phyloP scores from a whole-genome alignment of 1,140 invertebrate genomes.

The Caenorhabditis briggsae region DNA sequence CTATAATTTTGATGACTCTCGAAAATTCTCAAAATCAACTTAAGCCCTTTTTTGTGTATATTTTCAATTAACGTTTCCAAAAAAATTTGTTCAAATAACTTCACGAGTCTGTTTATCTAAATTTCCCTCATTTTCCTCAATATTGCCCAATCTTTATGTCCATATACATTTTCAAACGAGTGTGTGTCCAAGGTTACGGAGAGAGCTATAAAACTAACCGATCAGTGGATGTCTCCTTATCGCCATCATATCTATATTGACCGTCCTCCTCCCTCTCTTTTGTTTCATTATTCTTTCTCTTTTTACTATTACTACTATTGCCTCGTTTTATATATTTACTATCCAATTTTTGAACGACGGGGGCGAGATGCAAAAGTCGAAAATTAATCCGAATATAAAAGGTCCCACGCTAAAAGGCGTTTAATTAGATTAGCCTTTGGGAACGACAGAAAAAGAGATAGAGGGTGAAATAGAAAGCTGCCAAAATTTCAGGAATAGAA shows the following conservation, averaged over 20 bases:
- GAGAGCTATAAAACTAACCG: slow-evolving; percentile 53
- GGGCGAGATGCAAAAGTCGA: background rate
- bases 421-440: slow-evolving; percentile 25
- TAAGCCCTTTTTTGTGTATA: too few species aligned
- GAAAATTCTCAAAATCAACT: too few species aligned
- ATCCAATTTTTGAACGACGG: slow-evolving; percentile 17
- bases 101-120: too few species aligned
- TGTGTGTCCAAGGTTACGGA: slow-evolving; percentile 52
- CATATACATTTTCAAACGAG: slow-evolving; percentile 44
- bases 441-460: background rate
- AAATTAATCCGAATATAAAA: slow-evolving; percentile 42
- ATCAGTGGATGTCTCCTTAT: slow-evolving; percentile 51
- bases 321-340: background rate
- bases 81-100: too few species aligned
- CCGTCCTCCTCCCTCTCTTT: background rate
- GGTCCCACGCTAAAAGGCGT: slow-evolving; percentile 41
- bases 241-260: slow-evolving; percentile 54
- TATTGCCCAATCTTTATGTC: slow-evolving; percentile 37
- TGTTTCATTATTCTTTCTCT: background rate
- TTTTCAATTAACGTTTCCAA: too few species aligned
- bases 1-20: too few species aligned
- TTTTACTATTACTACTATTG: background rate
- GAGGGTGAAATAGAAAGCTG: background rate
- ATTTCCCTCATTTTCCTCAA: background rate
- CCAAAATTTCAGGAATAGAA: slow-evolving; percentile 36